A percentile compares a stretch with the other conserved stretches of the same genome.
Conservation (phyloP, 2,113 vertebrate genomes). For the Labeo rohita region DNA sequence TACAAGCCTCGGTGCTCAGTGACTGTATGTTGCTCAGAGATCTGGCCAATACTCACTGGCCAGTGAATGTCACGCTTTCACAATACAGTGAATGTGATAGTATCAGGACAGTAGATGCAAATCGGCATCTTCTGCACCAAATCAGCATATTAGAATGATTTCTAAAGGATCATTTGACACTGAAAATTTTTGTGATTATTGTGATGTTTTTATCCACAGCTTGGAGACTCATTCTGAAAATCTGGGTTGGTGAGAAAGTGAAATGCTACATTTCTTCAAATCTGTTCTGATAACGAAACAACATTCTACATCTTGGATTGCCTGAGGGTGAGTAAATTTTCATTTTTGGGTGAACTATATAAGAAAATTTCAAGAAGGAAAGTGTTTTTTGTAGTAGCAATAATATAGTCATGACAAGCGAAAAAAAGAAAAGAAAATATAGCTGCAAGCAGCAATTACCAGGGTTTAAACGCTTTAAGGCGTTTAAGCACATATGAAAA, state of each 20-base stretch:
- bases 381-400: background rate
- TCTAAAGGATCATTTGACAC: background rate
- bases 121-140: background rate
- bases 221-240: background rate
- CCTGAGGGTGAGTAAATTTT: background rate
- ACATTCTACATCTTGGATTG: background rate
- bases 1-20: conserved; percentile 25
- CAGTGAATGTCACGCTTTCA: background rate
- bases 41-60: background rate
- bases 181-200: background rate
- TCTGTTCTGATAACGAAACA: background rate
- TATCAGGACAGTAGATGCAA: background rate
- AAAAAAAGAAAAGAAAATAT: background rate
- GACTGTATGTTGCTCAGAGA: conserved; percentile 11
- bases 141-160: background rate
- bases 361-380: background rate
- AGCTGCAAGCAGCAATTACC: too few relatives aligned
- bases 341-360: background rate
- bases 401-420: background rate
- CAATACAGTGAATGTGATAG: background rate
- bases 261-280: background rate
- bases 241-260: background rate
- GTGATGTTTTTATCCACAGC: background rate
- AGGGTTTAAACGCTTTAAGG: too few relatives aligned
- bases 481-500: too few relatives aligned